A percentile compares a stretch with the other conserved stretches of the same genome.
Evolutionary conservation across 2,797 vertebrate genomes (phyloP).

Genomic region (Falco novaeseelandiae): DNA sequence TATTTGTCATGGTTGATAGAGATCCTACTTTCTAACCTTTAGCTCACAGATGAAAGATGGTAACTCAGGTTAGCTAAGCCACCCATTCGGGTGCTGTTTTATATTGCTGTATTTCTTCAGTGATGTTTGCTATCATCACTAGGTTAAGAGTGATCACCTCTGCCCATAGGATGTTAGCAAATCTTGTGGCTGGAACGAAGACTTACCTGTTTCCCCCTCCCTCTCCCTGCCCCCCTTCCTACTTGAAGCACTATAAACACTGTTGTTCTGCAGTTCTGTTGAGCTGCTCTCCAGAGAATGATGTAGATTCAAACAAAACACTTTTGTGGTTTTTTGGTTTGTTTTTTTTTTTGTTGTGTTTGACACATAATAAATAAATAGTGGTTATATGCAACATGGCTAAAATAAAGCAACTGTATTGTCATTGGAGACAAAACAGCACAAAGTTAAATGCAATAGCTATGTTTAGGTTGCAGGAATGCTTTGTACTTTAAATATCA

Average conservation of each 20-base stretch:
- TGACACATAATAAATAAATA: neutral
- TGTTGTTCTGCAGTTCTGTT: neutral
- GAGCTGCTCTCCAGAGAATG: neutral
- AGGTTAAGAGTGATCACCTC: neutral
- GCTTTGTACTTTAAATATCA: neutral
- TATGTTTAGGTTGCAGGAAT: neutral
- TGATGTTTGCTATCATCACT: neutral
- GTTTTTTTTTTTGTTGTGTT: neutral
- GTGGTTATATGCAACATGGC: neutral
- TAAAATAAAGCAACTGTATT: neutral
- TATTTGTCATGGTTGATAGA: neutral
- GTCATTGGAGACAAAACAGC: neutral
- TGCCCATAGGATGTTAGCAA: neutral
- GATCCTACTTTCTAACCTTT: neutral
- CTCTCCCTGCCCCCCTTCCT: neutral
- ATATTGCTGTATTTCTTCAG: neutral
- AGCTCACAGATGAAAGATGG: neutral
- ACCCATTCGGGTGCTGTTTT: neutral
- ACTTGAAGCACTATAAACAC: neutral
- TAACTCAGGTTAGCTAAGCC: neutral
- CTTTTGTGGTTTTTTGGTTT: neutral
- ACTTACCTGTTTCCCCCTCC: neutral
- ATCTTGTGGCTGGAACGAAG: neutral
- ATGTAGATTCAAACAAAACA: neutral
- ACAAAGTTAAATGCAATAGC: neutral